Conservation (phyloP, 2,888 invertebrate species). For the Rhagium mordax region DNA sequence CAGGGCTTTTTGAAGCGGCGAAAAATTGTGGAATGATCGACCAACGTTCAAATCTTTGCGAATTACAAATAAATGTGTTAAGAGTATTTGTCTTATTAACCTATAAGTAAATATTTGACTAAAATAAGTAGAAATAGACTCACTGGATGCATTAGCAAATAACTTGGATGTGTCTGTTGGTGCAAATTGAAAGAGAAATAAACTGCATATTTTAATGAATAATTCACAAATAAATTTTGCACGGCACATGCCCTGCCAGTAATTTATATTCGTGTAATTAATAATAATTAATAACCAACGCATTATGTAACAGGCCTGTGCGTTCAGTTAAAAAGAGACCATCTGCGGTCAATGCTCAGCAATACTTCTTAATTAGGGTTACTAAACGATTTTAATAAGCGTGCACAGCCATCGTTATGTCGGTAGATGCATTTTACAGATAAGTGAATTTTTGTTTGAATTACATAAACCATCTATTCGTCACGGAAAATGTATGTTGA, state of each 20-base stretch:
- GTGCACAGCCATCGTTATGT: slow-evolving; percentile 35
- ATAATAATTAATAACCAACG: not conserved
- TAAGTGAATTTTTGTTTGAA: slow-evolving; percentile 4
- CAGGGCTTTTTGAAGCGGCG: too few relatives aligned
- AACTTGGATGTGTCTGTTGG: not conserved
- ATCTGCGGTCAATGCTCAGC: slow-evolving; percentile 35
- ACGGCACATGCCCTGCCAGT: not conserved
- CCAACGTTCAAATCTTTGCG: too few relatives aligned
- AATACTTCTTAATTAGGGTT: slow-evolving; percentile 43
- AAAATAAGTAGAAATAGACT: too few relatives aligned
- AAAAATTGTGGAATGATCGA: too few relatives aligned
- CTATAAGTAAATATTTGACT: too few relatives aligned
- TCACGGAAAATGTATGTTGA: slow-evolving; percentile 4
- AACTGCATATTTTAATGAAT: not conserved
- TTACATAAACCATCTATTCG: slow-evolving; percentile 8
- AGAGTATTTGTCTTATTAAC: too few relatives aligned
- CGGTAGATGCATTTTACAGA: slow-evolving; percentile 16
- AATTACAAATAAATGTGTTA: too few relatives aligned
- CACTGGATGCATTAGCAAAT: too few relatives aligned
- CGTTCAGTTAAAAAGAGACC: slow-evolving; percentile 8
- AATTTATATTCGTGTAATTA: not conserved
- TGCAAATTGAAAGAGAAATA: not conserved
- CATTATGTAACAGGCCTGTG: not conserved
- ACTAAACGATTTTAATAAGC: slow-evolving; percentile 44
- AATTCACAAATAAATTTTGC: not conserved